Percentiles rank a stretch among this genome's conserved stretches.
Evolutionary conservation across 2,797 vertebrate species (phyloP).

Genomic region (Gastrophryne carolinensis): DNA sequence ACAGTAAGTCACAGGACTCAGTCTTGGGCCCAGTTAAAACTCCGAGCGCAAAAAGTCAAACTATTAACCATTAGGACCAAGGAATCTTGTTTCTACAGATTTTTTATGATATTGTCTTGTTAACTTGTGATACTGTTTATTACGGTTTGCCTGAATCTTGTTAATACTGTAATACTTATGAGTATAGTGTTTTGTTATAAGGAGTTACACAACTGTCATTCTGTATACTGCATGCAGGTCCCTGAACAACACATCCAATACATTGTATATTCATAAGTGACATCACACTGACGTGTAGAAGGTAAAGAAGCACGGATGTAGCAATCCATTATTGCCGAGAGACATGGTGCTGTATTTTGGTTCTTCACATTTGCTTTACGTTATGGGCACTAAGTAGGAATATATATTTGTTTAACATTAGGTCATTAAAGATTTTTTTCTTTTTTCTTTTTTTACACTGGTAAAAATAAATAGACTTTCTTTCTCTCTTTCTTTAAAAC

Average conservation of each 20-base stretch:
- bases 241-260: conserved; percentile 27
- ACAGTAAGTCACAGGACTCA: no score
- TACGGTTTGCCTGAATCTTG: not conserved
- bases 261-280: conserved; percentile 11
- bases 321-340: conserved; percentile 37
- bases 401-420: conserved; percentile 27
- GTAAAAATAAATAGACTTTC: conserved; percentile 26
- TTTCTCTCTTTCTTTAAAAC: conserved; percentile 11
- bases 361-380: conserved; percentile 33
- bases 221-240: conserved; percentile 29
- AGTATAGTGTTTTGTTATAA: conserved; percentile 10
- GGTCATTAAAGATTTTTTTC: conserved; percentile 1
- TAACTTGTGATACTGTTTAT: not conserved
- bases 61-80: not conserved
- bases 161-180: conserved; percentile 22
- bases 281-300: conserved; percentile 10
- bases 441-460: conserved; percentile 1
- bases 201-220: conserved; percentile 10
- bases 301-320: conserved; percentile 21
- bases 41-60: not conserved
- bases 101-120: not conserved
- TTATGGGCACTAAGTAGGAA: conserved; percentile 29
- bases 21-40: no score
- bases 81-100: not conserved
- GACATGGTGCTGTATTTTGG: conserved; percentile 39